Conservation (phyloP, 1,140 invertebrate genomes). For the Cephus cinctus region DNA sequence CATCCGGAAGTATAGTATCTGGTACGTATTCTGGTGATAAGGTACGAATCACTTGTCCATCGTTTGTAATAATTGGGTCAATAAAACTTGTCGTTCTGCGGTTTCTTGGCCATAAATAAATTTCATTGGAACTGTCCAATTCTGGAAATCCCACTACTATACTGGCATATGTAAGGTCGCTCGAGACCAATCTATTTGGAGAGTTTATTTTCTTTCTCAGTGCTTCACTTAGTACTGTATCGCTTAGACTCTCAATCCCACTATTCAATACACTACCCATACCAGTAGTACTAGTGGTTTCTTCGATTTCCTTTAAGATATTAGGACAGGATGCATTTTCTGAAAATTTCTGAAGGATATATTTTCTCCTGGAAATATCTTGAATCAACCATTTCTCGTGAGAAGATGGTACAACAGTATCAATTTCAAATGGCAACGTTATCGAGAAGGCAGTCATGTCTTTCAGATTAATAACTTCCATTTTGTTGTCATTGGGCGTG, state of each 20-base stretch:
- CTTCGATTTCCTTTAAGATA: conserved; percentile 43
- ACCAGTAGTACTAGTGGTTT: conserved; percentile 15
- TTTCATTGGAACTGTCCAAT: conserved; percentile 42
- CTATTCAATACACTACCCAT: conserved; percentile 29
- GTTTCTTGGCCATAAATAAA: conserved; percentile 40
- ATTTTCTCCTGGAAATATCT: conserved; percentile 34
- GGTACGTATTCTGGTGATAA: conserved; percentile 35
- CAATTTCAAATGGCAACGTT: conserved; percentile 43
- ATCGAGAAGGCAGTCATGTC: conserved; percentile 39
- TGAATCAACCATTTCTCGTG: conserved; percentile 48
- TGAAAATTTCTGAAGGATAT: conserved; percentile 37
- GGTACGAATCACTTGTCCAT: conserved; percentile 47
- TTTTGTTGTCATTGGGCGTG: conserved; percentile 31
- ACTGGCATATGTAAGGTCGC: conserved; percentile 50
- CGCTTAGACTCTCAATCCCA: conserved; percentile 18
- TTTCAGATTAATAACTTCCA: conserved; percentile 49
- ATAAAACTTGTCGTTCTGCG: conserved; percentile 17
- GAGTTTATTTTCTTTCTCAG: conserved; percentile 49
- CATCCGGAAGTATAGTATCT: conserved; percentile 29
- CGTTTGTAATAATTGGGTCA: conserved; percentile 43
- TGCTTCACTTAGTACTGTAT: conserved; percentile 28
- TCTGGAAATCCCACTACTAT: conserved; percentile 62
- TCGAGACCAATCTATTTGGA: conserved; percentile 56
- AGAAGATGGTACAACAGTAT: conserved; percentile 39
- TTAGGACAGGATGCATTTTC: conserved; percentile 36